phyloP scores from a whole-genome alignment of 2,888 invertebrate genomes.

The Dendrolimus pini region DNA sequence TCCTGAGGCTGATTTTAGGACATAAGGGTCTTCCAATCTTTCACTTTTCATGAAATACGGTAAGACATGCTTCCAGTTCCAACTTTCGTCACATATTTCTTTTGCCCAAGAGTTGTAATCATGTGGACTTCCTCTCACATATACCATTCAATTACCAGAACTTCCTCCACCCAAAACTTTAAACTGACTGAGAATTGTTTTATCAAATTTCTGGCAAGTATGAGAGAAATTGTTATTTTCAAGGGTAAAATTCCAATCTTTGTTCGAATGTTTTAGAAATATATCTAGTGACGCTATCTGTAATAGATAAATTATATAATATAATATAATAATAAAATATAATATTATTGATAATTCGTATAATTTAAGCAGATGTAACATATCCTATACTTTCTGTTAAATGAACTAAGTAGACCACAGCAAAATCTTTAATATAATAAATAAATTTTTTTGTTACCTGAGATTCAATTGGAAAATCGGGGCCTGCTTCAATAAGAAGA shows the following conservation, averaged over 20 bases:
- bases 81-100: conserved; percentile 54
- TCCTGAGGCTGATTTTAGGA: conserved; percentile 13
- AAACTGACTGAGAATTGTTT: conserved; percentile 52
- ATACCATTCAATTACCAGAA: conserved; percentile 67
- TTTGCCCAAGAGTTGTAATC: conserved; percentile 65
- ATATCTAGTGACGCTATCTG: conserved; percentile 13
- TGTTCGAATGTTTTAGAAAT: conserved; percentile 11
- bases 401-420: background rate
- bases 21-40: conserved; percentile 25
- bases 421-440: background rate
- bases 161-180: conserved; percentile 77
- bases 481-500: conserved; percentile 73
- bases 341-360: background rate
- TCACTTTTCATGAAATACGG: conserved; percentile 67
- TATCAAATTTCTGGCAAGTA: conserved; percentile 13
- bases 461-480: conserved; percentile 30
- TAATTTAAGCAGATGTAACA: background rate
- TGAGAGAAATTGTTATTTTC: conserved; percentile 39
- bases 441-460: conserved; percentile 6
- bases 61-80: conserved; percentile 68
- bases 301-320: background rate
- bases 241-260: conserved; percentile 38
- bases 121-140: conserved; percentile 52
- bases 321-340: no score
- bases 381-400: background rate